These are phyloP conservation scores for Dasypus novemcinctus DNA, from an alignment of 2,113 vertebrate species.

Conservation along the genomic window DNA sequence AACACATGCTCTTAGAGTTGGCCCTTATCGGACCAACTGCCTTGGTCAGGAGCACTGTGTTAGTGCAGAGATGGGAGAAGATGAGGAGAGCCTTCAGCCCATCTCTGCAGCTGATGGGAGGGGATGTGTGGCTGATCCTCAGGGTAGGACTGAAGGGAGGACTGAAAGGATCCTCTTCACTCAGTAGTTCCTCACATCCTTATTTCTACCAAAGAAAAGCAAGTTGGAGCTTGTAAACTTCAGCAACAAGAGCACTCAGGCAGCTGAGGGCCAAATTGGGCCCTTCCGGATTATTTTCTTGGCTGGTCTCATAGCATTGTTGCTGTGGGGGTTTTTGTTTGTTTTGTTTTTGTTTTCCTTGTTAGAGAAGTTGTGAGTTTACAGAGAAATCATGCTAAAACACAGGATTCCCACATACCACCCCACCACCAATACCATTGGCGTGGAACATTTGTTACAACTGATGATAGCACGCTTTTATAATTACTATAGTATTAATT, in stretches of 20 bases:
- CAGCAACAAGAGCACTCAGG: background rate
- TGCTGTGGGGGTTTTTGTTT: background rate
- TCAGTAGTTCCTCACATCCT: background rate
- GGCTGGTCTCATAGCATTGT: background rate
- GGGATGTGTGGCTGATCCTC: background rate
- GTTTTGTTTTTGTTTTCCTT: no score
- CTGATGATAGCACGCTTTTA: no score
- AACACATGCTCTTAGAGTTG: no score
- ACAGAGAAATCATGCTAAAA: no score
- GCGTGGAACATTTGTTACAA: no score
- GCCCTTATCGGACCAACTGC: background rate
- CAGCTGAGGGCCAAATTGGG: background rate
- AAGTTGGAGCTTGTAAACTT: background rate
- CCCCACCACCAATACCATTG: no score
- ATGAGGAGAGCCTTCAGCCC: background rate
- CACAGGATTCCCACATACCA: no score
- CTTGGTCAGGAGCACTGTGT: background rate
- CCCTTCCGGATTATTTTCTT: background rate
- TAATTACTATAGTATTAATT: no score
- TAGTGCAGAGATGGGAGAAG: background rate
- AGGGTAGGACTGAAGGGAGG: background rate
- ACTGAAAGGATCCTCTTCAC: background rate
- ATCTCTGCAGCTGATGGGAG: no score
- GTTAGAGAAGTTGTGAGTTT: no score
- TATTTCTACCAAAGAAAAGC: background rate